Base-by-base conservation (phyloP, 2,113 vertebrate species). In the Tragelaphus scriptus region DNA sequence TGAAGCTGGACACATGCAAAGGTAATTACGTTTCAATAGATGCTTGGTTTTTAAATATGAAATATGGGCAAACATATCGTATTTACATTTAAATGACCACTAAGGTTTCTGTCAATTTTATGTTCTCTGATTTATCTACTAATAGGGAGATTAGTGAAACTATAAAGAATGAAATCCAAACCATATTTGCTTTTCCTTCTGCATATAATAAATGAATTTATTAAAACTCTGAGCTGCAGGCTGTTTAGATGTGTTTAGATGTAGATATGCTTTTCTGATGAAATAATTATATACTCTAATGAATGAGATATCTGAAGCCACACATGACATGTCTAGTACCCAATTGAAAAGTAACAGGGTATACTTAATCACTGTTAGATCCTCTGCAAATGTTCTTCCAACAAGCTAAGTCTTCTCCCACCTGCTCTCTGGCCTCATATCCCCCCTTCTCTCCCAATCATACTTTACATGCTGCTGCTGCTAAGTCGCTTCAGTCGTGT, bases 271-370 rank as follows among this genome's bases (percentile, higher is more conserved):
- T 95, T 93, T 93, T 56, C 86, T 98, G 96, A 95, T 84, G 81
- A 97, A 91, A 82, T 98, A 97, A 95, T 96, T 97, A 92, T 19
- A 82, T 68, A 68, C 36, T 26, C 13, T 86, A 65, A 56, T 56
- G 56, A 95, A 28, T 85, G 65, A 95, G 90, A 36, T 32, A 40
- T n/a, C 87, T 63, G 63, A 88, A 82, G 82, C 95, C 23, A 56
- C 77, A 65, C 59, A 58, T 51, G 30, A 5, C 13, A 28, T 59
- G 36, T 92, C 77, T 90, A 49, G 32, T 32, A 68, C 55, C 81
- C 94, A 51, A 23, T 0, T 90, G 44, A 79, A 71, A n/a, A 71
- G 87, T 59, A 91, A 32, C 40, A 44, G 68, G 51, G 75, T 68
- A 10, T 77, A 79, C 86, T 97, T 89, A 79, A 6, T 71, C 19